Base-by-base conservation (phyloP, 2,888 invertebrate species). In the Smittia sp. region DNA sequence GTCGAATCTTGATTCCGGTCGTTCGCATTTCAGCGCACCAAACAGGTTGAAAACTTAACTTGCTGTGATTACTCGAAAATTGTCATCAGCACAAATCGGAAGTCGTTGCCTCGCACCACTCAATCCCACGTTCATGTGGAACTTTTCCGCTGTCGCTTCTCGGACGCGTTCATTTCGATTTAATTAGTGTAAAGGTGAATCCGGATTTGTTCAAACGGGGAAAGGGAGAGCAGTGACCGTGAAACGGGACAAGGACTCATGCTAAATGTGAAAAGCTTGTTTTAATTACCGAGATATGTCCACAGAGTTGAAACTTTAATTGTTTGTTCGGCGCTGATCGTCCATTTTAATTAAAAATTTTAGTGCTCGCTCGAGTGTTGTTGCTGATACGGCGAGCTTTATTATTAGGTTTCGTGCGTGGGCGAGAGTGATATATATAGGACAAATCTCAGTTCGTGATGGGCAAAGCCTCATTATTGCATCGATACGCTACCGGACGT, bases 31-130 rank as follows among this genome's bases (percentile, higher is more conserved):
- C 24, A 24, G 15, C n/a, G 22, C 58, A 58, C 22, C 15, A 46
- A 46, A 46, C 32, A 32, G 32, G 46, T 46, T 15, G 46, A 46
- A 46, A 25, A 39, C 25, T 27, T 69, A 6, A 11, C 9, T 69
- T 52, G n/a, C 1, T 54, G 54, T 69, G 68, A 69, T 46, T 69
- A 27, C 4, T 52, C 54, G 25, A 18, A 54, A 69, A 58, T 72
- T 62, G 72, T 72, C 72, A 62, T 52, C 62, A 39, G 58, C 18
- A 4, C n/a, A 52, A 38, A 62, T 72, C 72, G 72, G 72, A 72
- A 72, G 72, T 62, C 13, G 20, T 18, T 32, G 25, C 20, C 15
- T 63, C 25, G 3, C 15, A 46, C 11, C 54, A 54, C 69, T 69
- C 54, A 24, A 27, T 69, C 69, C 22, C 41, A 39, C 46, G 38